Conservation (phyloP, 2,797 vertebrate genomes). For the Ciconia nigra region DNA sequence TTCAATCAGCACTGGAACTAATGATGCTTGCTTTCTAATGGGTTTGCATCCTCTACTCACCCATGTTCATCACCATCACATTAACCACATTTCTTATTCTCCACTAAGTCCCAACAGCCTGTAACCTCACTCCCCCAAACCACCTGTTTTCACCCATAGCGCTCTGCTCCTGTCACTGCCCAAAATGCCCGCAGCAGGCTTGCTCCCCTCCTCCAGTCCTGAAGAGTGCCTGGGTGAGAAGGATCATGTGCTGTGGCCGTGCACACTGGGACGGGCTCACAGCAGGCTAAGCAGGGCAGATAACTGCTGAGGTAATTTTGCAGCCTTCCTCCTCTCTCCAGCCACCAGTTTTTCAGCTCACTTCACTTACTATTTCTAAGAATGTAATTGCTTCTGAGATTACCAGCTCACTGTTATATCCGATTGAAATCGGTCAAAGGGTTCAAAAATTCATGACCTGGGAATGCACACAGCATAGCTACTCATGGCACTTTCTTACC, state of each 20-base stretch:
- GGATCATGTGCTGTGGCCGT: rapidly evolving
- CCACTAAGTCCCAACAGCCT: neutral
- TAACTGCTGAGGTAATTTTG: neutral
- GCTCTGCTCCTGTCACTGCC: neutral
- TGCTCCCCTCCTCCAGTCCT: neutral
- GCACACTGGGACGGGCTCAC: neutral
- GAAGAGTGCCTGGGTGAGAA: rapidly evolving
- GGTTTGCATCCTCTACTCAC: neutral
- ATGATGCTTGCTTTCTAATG: neutral
- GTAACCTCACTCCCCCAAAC: neutral
- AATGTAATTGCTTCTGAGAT: neutral
- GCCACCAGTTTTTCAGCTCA: neutral
- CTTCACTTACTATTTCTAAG: neutral
- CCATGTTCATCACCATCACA: neutral
- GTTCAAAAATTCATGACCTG: neutral
- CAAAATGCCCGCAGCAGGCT: rapidly evolving
- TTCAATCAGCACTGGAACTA: neutral
- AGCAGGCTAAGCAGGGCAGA: neutral
- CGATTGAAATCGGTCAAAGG: rapidly evolving
- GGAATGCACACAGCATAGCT: neutral
- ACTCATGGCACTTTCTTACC: neutral
- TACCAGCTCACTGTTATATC: neutral
- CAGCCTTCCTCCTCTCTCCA: neutral
- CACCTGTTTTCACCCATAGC: rapidly evolving
- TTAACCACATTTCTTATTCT: neutral